phyloP scores from a whole-genome alignment of 2,113 vertebrate species.

The Grallaria varia region DNA sequence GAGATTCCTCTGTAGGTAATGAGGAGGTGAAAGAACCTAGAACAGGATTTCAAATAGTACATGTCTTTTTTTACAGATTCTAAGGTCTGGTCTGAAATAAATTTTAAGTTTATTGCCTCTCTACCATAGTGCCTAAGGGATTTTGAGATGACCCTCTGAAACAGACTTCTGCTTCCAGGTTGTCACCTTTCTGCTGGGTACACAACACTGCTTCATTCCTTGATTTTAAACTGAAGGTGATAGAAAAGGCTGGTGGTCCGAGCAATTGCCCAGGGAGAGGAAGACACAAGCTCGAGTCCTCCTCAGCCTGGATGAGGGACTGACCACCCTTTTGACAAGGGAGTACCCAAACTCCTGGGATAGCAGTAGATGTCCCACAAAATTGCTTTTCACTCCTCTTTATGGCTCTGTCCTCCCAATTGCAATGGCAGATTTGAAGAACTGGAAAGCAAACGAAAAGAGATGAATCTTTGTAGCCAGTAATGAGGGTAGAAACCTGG shows the following conservation, averaged over 20 bases:
- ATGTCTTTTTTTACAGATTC: not conserved
- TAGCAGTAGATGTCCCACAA: not conserved
- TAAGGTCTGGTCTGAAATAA: not conserved
- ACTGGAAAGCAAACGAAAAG: not conserved
- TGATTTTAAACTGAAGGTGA: not conserved
- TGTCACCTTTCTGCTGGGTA: not conserved
- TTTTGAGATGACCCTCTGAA: not conserved
- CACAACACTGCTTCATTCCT: rapidly evolving
- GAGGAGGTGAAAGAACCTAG: not conserved
- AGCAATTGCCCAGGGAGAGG: not conserved
- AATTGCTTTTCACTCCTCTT: not conserved
- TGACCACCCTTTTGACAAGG: rapidly evolving
- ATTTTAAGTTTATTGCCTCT: not conserved
- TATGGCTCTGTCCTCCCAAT: not conserved
- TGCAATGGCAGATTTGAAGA: not conserved
- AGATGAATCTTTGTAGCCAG: not conserved
- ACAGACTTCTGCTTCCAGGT: not conserved
- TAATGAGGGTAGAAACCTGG: not conserved
- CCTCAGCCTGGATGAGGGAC: not conserved
- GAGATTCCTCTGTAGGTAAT: not conserved
- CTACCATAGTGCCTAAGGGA: rapidly evolving
- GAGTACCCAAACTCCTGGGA: not conserved
- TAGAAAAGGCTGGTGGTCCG: not conserved
- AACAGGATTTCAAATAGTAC: not conserved
- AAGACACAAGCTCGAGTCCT: not conserved